Base-by-base conservation (phyloP, 2,113 vertebrate species). In the Microcebus ravelobensis region DNA sequence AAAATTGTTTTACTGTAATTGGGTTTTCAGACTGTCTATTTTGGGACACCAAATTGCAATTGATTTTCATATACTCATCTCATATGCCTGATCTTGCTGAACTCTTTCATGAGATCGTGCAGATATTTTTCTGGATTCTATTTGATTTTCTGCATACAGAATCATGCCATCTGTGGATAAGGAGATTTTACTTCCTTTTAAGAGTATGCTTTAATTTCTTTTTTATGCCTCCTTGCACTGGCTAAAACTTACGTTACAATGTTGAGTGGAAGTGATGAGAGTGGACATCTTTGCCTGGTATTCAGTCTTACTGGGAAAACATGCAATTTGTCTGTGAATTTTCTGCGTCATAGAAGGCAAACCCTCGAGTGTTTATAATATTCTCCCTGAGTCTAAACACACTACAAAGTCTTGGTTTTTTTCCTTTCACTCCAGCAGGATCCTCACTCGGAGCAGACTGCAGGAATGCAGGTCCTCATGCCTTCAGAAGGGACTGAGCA, bases 381-480 rank as follows among this genome's bases (percentile, higher is more conserved):
- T 17, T 36, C 34, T 77, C 39, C 8, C 39, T 7, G 18, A 7
- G 0, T 59, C 74, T 39, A 42, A 5, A 3, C 42, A 9, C 20
- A 6, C 0, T 31, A 23, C 31, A 20, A 27, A 68, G 1, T 13
- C 39, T 25, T 15, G 50, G 31, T 1, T 17, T 39, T 18, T 63
- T 29, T 29, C n/a, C 59, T 18, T 17, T 31, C 29, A 2, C 11
- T 50, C 23, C n/a, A 39, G n/a, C 20, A 4, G 18, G 17, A 23
- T 31, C 36, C 18, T 31, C 17, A 8, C 36, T 23, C 31, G 13
- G 12, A 23, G 45, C 13, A 20, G 29, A 34, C 9, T 8, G 1
- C 1, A 0, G 23, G 5, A 55, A 31, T 2, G 2, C 34, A 45
- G 4, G 10, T 25, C 34, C 29, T 5, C 2, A 1, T 8, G 11